These are phyloP conservation scores for Alauda arvensis DNA, from an alignment of 2,797 vertebrate species.

Conservation along the genomic window DNA sequence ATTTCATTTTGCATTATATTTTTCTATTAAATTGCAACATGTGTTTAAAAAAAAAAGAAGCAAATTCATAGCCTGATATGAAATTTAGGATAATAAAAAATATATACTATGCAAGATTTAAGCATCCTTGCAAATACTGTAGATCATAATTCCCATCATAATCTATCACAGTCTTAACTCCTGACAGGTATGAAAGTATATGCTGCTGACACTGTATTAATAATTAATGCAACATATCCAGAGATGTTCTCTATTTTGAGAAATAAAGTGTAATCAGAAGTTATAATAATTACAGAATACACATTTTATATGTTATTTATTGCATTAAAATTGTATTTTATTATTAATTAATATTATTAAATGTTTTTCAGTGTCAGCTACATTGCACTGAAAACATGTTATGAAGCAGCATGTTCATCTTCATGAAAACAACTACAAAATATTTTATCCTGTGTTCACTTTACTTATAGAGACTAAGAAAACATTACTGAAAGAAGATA, in stretches of 20 bases:
- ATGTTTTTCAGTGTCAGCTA: not conserved
- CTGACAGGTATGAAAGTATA: not conserved
- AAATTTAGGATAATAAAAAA: not conserved
- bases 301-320: not conserved
- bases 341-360: not conserved
- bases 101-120: not conserved
- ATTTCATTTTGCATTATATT: not conserved
- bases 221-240: not conserved
- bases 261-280: not conserved
- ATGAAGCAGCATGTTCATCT: not conserved
- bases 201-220: not conserved
- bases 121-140: not conserved
- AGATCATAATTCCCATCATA: not conserved
- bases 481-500: not conserved
- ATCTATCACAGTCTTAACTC: not conserved
- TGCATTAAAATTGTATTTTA: not conserved
- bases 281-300: not conserved
- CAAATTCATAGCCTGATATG: not conserved
- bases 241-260: not conserved
- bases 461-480: not conserved
- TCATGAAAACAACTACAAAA: not conserved
- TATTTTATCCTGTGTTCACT: not conserved
- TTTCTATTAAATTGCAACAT: not conserved
- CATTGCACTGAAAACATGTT: not conserved
- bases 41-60: not conserved